Base-by-base conservation (phyloP, 2,888 invertebrate genomes). In the Nymphalis urticae region DNA sequence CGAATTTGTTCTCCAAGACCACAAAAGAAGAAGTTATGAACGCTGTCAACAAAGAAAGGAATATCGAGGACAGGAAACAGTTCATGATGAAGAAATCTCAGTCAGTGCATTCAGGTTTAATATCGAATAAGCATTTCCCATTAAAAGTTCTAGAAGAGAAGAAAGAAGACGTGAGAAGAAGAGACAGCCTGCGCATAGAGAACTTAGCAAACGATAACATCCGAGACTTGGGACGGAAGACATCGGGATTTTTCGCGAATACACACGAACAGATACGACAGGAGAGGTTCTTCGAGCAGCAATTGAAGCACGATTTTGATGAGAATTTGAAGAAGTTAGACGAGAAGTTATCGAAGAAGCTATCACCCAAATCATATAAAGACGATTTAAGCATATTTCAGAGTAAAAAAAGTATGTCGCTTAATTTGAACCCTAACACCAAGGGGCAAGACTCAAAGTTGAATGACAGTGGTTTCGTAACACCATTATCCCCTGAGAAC, bases 201-300 rank as follows among this genome's bases (percentile, higher is more conserved):
- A 85, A 85, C 68, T 83, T 88, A 72, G 82, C 87, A 6, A 87
- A 84, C 66, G 94, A 93, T 74, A 87, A 86, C 0, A 70, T 88
- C 0, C 85, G 82, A 69, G 88, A 88, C 69, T 58, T 87, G 0
- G 84, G 87, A 0, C 85, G 76, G 64, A 88, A 82, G 36, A 82
- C 86, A 48, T 72, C 84, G 0, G 93, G 93, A 4, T 95, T 94
- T 82, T 96, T 96, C 77, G 95, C 96, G 0, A 95, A 91, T 76
- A 95, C 88, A 0, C 95, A 96, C 79, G 95, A 95, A 76, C 95
- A 95, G 73, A 94, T 96, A 21, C 89, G 95, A 3, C 95, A 95
- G 77, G 95, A 95, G 69, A 89, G 93, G 24, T 76, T 93, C 27
- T 89, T 93, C 70, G 92, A 93, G 58, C 85, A 92, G 58, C 92